Evolutionary conservation across 2,113 vertebrate species (phyloP).

Genomic region (Entelurus aequoreus): DNA sequence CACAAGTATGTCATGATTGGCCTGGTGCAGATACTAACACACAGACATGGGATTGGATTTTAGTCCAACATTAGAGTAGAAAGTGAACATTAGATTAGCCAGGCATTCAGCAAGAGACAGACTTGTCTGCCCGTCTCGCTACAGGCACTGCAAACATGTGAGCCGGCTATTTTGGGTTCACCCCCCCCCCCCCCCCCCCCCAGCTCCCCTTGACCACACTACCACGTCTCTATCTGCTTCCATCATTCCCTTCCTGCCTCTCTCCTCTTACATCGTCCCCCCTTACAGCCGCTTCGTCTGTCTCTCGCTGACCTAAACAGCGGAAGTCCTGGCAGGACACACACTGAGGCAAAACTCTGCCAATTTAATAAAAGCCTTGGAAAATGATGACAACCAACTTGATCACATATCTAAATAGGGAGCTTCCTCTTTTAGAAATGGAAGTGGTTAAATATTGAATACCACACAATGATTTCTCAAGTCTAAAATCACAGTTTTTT

Average conservation of each 20-base stretch:
- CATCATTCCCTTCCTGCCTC: slow-evolving; percentile 51
- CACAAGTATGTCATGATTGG: no score
- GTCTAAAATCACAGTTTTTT: neutral
- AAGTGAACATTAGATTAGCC: slow-evolving; percentile 50
- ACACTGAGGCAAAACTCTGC: neutral
- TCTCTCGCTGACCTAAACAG: slow-evolving; percentile 6
- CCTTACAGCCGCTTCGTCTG: neutral
- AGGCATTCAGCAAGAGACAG: slow-evolving; percentile 36
- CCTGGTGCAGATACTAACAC: neutral
- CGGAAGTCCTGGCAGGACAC: neutral
- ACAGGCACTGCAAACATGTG: slow-evolving; percentile 57
- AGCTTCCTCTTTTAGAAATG: neutral
- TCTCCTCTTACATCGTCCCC: slow-evolving; percentile 31
- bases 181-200: slow-evolving; percentile 23
- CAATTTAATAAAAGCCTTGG: neutral
- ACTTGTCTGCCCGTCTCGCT: slow-evolving; percentile 36
- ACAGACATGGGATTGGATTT: slow-evolving; percentile 19
- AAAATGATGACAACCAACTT: neutral
- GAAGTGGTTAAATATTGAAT: neutral
- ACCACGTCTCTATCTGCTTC: slow-evolving; percentile 54
- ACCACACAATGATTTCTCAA: neutral
- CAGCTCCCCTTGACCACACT: slow-evolving; percentile 28
- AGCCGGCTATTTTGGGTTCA: slow-evolving; percentile 60
- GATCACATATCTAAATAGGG: neutral
- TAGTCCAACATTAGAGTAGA: slow-evolving; percentile 13